Conservation (phyloP, 2,888 invertebrate species). For the Apotomis betuletana region DNA sequence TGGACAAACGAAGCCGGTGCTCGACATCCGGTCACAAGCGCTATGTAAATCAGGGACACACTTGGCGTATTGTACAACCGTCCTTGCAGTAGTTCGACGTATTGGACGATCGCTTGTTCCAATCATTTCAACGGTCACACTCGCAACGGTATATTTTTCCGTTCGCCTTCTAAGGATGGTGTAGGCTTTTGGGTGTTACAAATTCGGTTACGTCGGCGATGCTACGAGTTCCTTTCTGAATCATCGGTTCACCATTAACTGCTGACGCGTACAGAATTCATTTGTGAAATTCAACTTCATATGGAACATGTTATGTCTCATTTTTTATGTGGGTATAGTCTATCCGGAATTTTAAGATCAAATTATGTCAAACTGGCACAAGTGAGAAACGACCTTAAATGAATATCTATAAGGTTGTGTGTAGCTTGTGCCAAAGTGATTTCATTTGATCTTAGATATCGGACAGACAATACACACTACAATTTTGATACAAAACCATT, state of each 20-base stretch:
- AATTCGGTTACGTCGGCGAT: conserved; percentile 31
- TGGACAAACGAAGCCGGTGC: conserved; percentile 61
- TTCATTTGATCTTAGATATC: too few species aligned
- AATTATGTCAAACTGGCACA: too few species aligned
- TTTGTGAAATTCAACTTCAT: conserved; percentile 10
- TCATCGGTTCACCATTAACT: conserved; percentile 34
- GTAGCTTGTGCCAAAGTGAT: too few species aligned
- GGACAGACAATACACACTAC: too few species aligned
- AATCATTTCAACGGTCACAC: conserved; percentile 34
- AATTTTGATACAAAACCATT: too few species aligned
- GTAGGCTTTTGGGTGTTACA: conserved; percentile 24
- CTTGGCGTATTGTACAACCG: conserved; percentile 62
- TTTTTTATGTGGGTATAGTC: too few species aligned
- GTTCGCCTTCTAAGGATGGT: conserved; percentile 28
- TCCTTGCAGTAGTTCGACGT: conserved; percentile 62
- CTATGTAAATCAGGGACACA: conserved; percentile 72
- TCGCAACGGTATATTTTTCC: conserved; percentile 40
- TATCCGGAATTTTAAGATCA: too few species aligned
- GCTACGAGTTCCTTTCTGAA: conserved; percentile 38
- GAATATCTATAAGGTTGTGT: too few species aligned
- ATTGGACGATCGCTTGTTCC: conserved; percentile 34
- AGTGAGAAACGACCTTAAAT: too few species aligned
- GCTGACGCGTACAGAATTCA: conserved; percentile 24
- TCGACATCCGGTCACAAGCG: conserved; percentile 70
- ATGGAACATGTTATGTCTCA: too few species aligned